Conservation (phyloP, 2,888 invertebrate genomes). For the Drosophila conformis region DNA sequence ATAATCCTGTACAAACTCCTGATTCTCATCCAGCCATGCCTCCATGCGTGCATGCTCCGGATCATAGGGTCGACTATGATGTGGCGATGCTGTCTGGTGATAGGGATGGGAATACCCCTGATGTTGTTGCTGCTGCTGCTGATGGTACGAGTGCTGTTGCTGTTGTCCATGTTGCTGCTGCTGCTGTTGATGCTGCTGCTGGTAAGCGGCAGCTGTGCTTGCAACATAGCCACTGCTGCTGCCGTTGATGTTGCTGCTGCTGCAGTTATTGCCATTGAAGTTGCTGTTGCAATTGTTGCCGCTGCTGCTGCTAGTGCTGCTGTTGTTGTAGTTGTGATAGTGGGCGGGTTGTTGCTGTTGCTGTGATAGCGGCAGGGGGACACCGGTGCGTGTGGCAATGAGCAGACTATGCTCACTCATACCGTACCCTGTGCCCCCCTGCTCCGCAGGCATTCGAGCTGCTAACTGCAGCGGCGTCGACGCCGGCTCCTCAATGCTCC, state of each 20-base stretch:
- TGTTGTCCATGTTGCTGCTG: conserved; percentile 42
- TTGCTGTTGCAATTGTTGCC: conserved; percentile 22
- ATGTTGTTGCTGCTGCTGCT: conserved; percentile 56
- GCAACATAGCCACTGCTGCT: conserved; percentile 41
- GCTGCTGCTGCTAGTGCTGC: conserved; percentile 31
- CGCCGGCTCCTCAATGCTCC: conserved; percentile 93
- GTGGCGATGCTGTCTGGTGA: conserved; percentile 69
- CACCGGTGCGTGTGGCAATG: conserved; percentile 85
- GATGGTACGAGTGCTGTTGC: conserved; percentile 47
- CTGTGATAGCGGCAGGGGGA: conserved; percentile 84
- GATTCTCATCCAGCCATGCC: conserved; percentile 98
- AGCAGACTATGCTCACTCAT: conserved; percentile 86
- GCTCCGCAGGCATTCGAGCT: conserved; percentile 87
- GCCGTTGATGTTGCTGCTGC: conserved; percentile 21
- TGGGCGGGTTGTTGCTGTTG: conserved; percentile 73
- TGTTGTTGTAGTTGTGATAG: conserved; percentile 56
- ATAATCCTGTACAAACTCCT: conserved; percentile 97
- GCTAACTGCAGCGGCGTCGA: conserved; percentile 84
- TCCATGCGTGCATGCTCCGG: conserved; percentile 96
- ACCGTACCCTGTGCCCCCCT: conserved; percentile 88
- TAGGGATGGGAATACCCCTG: conserved; percentile 63
- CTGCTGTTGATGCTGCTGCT: conserved; percentile 47
- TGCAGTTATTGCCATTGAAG: conserved; percentile 17
- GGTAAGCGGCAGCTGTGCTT: conserved; percentile 71
- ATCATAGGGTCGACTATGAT: conserved; percentile 88